A percentile compares a stretch with the other conserved stretches of the same genome.
Conservation (phyloP, 2,888 invertebrate genomes). For the Ashinkailepas kermadecensis region DNA sequence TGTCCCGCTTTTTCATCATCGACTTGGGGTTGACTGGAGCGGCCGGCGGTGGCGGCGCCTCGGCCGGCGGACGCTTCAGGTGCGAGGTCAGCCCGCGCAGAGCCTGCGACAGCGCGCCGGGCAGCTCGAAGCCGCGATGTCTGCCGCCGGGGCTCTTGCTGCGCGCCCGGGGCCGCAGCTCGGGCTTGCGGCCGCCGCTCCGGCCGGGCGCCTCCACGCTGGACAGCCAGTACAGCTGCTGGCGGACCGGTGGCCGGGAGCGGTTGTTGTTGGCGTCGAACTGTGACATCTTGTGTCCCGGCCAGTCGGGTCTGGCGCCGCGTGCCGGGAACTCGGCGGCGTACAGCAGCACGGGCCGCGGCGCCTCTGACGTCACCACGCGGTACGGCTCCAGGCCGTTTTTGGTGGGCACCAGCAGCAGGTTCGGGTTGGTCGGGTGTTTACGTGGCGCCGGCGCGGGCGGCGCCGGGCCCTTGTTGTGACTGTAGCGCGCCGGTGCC, state of each 20-base stretch:
- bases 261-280: slow-evolving; percentile 28
- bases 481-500: not conserved
- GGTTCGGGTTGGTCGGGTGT: slow-evolving; percentile 30
- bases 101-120: not conserved
- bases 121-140: slow-evolving; percentile 18
- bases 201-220: not conserved
- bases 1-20: slow-evolving; percentile 32
- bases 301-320: not conserved
- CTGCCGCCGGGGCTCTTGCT: slow-evolving; percentile 34
- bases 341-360: not conserved
- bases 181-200: slow-evolving; percentile 17
- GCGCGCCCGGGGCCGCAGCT: slow-evolving; percentile 32
- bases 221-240: slow-evolving; percentile 18
- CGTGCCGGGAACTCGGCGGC: slow-evolving; percentile 8
- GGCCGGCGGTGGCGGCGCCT: slow-evolving; percentile 22
- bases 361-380: slow-evolving; percentile 20
- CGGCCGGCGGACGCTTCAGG: not conserved
- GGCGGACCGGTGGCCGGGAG: not conserved
- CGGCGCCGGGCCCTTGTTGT: slow-evolving; percentile 31
- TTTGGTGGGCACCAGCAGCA: slow-evolving; percentile 35
- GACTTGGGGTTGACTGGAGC: slow-evolving; percentile 26
- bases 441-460: slow-evolving; percentile 28
- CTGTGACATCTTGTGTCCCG: slow-evolving; percentile 10
- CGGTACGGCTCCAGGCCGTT: slow-evolving; percentile 32
- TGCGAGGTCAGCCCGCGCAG: slow-evolving; percentile 1